Conservation (phyloP, 2,888 invertebrate genomes). For the Nymphalis urticae region DNA sequence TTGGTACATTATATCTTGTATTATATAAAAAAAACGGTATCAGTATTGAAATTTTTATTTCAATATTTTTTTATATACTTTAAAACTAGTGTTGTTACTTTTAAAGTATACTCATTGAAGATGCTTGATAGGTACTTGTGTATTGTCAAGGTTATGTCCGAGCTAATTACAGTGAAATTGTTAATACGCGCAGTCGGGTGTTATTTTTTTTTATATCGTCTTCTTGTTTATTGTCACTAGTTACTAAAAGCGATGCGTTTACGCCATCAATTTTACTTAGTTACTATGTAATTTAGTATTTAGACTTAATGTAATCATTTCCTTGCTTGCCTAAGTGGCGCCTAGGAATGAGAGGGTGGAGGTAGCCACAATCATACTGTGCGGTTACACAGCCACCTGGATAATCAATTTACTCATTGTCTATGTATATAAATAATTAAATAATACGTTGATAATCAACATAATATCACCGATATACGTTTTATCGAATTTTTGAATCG, state of each 20-base stretch:
- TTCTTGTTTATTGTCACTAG: conserved; percentile 26
- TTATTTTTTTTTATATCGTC: conserved; percentile 2
- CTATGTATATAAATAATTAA: conserved; percentile 28
- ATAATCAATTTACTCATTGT: conserved; percentile 29
- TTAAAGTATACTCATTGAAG: neutral
- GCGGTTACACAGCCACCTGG: conserved; percentile 19
- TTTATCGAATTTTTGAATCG: neutral
- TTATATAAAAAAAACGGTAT: neutral
- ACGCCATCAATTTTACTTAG: conserved; percentile 34
- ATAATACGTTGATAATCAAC: conserved; percentile 6
- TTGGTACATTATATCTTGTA: neutral
- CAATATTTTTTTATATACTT: neutral
- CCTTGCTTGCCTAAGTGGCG: conserved; percentile 34
- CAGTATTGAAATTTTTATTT: neutral
- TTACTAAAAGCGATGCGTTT: conserved; percentile 25
- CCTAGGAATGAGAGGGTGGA: conserved; percentile 22
- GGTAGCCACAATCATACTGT: conserved; percentile 23
- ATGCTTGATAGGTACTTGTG: neutral
- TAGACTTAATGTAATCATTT: conserved; percentile 36
- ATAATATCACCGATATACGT: neutral
- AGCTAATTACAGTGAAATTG: conserved; percentile 7
- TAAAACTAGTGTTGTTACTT: neutral
- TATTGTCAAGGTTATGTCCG: neutral
- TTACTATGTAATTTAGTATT: conserved; percentile 38
- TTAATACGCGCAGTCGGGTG: conserved; percentile 23